A percentile compares a stretch with the other conserved stretches of the same genome.
phyloP scores from a whole-genome alignment of 2,797 vertebrate species.

The Crocidura indochinensis region DNA sequence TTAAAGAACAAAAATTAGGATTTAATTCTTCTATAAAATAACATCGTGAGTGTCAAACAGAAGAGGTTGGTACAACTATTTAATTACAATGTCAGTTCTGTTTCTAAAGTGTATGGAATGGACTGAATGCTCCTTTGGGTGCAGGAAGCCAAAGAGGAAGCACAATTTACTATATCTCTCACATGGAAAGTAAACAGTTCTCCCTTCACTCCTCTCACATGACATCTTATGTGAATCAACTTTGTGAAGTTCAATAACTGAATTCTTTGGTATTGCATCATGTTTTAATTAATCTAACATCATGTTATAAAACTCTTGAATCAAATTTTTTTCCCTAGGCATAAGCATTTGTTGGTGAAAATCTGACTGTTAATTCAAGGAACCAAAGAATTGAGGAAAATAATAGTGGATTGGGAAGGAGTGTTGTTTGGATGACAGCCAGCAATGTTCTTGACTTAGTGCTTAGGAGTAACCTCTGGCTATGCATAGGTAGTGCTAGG shows the following conservation, averaged over 20 bases:
- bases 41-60: background rate
- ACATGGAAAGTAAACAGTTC: too few species aligned
- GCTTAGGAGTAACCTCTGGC: too few species aligned
- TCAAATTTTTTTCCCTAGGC: slow-evolving; percentile 73
- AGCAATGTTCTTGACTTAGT: too few species aligned
- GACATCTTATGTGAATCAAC: background rate
- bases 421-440: too few species aligned
- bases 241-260: slow-evolving; percentile 51
- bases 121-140: background rate
- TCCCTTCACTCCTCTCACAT: background rate
- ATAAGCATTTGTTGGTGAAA: slow-evolving; percentile 70
- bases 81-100: background rate
- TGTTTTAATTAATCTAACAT: slow-evolving; percentile 80
- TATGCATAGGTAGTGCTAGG: too few species aligned
- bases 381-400: slow-evolving; percentile 37
- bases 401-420: background rate
- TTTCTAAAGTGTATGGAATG: background rate
- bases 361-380: slow-evolving; percentile 31
- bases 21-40: background rate
- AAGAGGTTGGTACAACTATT: background rate
- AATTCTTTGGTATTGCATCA: slow-evolving; percentile 47
- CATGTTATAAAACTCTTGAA: slow-evolving; percentile 72
- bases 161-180: background rate
- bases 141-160: background rate
- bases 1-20: background rate